Conservation (phyloP, 2,888 invertebrate genomes). For the Phaonia tiefii region DNA sequence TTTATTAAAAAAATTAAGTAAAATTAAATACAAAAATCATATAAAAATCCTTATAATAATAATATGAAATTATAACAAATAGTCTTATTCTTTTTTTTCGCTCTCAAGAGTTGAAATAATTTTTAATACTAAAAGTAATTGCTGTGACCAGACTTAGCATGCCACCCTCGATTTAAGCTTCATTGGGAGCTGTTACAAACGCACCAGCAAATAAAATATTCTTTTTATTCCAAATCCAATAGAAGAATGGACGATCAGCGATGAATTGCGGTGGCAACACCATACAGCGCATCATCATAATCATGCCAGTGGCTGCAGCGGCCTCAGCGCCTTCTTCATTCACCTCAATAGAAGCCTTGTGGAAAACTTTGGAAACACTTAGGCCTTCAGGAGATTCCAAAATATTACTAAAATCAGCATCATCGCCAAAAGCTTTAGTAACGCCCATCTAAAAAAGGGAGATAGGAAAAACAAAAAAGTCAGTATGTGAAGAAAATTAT, state of each 20-base stretch:
- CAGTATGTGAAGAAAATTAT: too few species aligned
- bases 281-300: slow-evolving; percentile 77
- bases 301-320: slow-evolving; percentile 90
- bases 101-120: background rate
- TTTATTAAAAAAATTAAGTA: background rate
- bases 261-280: slow-evolving; percentile 72
- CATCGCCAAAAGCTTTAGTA: slow-evolving; percentile 83
- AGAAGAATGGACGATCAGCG: slow-evolving; percentile 77
- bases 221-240: slow-evolving; percentile 77
- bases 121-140: background rate
- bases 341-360: slow-evolving; percentile 93
- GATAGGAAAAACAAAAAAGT: slow-evolving; percentile 15
- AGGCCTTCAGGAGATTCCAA: slow-evolving; percentile 82
- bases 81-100: background rate
- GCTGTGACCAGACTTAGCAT: background rate
- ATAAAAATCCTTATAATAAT: background rate
- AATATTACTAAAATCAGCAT: slow-evolving; percentile 86
- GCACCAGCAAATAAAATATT: slow-evolving; percentile 78
- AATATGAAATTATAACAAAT: background rate
- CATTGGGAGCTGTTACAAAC: slow-evolving; percentile 73
- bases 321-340: slow-evolving; percentile 95
- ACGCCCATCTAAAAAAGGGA: slow-evolving; percentile 56
- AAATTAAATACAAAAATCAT: too few species aligned
- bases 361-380: slow-evolving; percentile 87
- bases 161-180: background rate